A percentile compares a stretch with the other conserved stretches of the same genome.
These are phyloP conservation scores for Coreius guichenoti DNA, from an alignment of 2,797 vertebrate genomes.

Conservation along the genomic window DNA sequence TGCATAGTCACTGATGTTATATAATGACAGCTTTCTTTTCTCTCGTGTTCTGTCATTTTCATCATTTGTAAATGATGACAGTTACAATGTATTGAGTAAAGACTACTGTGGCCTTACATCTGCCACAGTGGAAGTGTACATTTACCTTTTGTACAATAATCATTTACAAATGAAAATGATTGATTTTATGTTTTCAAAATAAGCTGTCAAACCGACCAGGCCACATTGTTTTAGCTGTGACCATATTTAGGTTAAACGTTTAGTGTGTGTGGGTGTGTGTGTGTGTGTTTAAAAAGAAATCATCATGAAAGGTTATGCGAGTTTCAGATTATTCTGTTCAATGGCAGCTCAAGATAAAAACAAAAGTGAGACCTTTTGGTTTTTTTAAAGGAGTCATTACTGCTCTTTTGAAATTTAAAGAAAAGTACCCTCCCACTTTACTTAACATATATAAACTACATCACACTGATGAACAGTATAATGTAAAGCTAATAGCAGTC, in stretches of 20 bases:
- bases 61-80: background rate
- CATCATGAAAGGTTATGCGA: background rate
- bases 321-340: background rate
- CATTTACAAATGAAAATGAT: background rate
- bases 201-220: constrained; percentile 7
- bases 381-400: background rate
- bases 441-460: background rate
- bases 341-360: background rate
- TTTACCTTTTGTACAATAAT: background rate
- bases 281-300: constrained; percentile 31
- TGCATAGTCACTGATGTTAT: background rate
- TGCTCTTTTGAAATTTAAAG: background rate
- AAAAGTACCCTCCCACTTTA: background rate
- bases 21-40: background rate
- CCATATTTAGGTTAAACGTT: constrained; percentile 1
- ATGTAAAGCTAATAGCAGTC: background rate
- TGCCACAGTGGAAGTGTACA: background rate
- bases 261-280: background rate
- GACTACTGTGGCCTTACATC: background rate
- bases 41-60: background rate
- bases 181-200: background rate
- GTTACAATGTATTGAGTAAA: background rate
- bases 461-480: background rate
- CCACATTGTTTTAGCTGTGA: constrained; percentile 34
- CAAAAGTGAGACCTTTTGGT: background rate